Evolutionary conservation across 2,888 invertebrate genomes (phyloP).

Genomic region (Hirtodrosophila duncani): DNA sequence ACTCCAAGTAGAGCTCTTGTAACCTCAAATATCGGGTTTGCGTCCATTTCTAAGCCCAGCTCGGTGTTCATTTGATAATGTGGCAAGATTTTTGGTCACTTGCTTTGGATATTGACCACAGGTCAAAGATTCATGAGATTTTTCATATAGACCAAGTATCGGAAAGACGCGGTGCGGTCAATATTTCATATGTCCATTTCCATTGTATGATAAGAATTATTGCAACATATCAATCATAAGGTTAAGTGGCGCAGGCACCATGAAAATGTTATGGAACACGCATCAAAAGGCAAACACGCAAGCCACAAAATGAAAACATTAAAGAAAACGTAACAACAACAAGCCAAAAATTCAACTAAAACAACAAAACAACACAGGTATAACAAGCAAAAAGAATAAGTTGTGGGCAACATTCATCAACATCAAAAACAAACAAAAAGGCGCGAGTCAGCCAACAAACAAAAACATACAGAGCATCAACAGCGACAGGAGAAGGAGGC

Average conservation of each 20-base stretch:
- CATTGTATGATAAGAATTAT: slow-evolving; percentile 72
- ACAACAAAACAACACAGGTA: slow-evolving; percentile 31
- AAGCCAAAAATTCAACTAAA: slow-evolving; percentile 26
- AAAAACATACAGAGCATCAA: slow-evolving; percentile 33
- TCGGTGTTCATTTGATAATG: too few species aligned
- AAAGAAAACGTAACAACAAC: slow-evolving; percentile 47
- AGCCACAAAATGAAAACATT: slow-evolving; percentile 64
- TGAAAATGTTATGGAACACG: slow-evolving; percentile 68
- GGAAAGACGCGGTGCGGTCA: slow-evolving; percentile 41
- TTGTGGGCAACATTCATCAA: slow-evolving; percentile 70
- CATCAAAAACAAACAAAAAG: slow-evolving; percentile 69
- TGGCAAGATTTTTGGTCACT: too few species aligned
- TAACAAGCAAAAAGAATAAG: slow-evolving; percentile 23
- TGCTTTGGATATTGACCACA: too few species aligned
- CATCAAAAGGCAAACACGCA: slow-evolving; percentile 64
- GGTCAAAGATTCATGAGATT: slow-evolving; percentile 15
- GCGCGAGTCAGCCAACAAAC: slow-evolving; percentile 50
- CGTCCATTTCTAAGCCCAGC: too few species aligned
- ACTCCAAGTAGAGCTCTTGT: too few species aligned
- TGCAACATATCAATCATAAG: slow-evolving; percentile 68
- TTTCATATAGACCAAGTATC: slow-evolving; percentile 22
- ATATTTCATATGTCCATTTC: slow-evolving; percentile 41
- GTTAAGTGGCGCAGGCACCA: slow-evolving; percentile 57
- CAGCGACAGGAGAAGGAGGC: background rate
- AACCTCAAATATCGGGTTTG: too few species aligned